A percentile compares a stretch with the other conserved stretches of the same genome.
phyloP scores from a whole-genome alignment of 2,888 invertebrate species.

The Gonocerus acuteangulatus region DNA sequence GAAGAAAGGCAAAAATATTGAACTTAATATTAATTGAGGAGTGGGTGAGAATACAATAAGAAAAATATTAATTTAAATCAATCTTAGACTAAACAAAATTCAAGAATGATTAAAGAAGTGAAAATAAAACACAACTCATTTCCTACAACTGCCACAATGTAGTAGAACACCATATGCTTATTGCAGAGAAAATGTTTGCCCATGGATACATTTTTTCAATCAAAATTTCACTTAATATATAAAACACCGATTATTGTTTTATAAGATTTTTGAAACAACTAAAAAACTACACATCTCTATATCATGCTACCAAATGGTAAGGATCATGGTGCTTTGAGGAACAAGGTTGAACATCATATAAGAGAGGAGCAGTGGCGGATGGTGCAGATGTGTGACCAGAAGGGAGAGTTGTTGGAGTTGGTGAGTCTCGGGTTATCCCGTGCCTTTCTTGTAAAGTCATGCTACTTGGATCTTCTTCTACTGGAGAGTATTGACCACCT shows the following conservation, averaged over 20 bases:
- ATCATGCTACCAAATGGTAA: conserved; percentile 36
- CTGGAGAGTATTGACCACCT: conserved; percentile 51
- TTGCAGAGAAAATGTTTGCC: not conserved
- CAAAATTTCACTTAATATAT: not conserved
- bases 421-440: conserved; percentile 43
- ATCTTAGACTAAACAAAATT: no score
- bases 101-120: no score
- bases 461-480: conserved; percentile 56
- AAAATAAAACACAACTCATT: not conserved
- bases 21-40: no score
- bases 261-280: not conserved
- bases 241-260: not conserved
- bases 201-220: not conserved
- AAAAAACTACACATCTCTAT: conserved; percentile 7
- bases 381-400: conserved; percentile 46
- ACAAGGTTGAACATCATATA: conserved; percentile 48
- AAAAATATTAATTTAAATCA: no score
- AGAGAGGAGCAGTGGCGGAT: conserved; percentile 41
- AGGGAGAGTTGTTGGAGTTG: conserved; percentile 39
- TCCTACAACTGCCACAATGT: not conserved
- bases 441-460: conserved; percentile 50
- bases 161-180: not conserved
- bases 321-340: conserved; percentile 42
- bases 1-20: no score
- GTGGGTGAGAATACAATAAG: no score